Evolutionary conservation across 2,888 invertebrate genomes (phyloP), one percentile per base, ranked within the genome.

Genomic region (Dione vanillae): DNA sequence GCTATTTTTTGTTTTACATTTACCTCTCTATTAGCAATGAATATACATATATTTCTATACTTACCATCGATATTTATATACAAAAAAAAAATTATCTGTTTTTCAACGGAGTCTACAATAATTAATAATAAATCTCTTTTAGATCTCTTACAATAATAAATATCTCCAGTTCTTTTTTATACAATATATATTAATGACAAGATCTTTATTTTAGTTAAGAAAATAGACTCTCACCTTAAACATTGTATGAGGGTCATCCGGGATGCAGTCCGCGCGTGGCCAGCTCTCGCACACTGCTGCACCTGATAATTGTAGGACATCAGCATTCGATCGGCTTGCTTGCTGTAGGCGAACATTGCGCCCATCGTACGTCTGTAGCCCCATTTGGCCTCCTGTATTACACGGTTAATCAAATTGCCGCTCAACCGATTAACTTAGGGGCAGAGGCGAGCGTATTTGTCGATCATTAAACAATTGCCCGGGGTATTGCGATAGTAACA

Each of bases 161-260:
- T n/a, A n/a, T n/a, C n/a, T n/a, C n/a, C n/a, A n/a, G n/a, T n/a
- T n/a, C n/a, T n/a, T n/a, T n/a, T n/a, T n/a, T n/a, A n/a, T n/a
- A n/a, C n/a, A n/a, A n/a, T n/a, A n/a, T n/a, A n/a, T n/a, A n/a
- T n/a, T n/a, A n/a, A n/a, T n/a, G 7, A 27, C 27, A 27, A 27
- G 27, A 27, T 27, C 2, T 27, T 27, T 19, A 47, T 19, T 19
- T 47, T 19, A 19, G 16, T 47, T n/a, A 45, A n/a, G 3, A 45
- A 45, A 47, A 45, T 1, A 8, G 16, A 6, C n/a, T 10, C 92
- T 91, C 87, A 96, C 95, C 96, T 96, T 79, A 97, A 94, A 90
- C 97, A 97, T 85, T 97, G 96, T 78, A 97, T 92, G 77, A 97
- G 96, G 87, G 96, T 97, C 92, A 97, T 95, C 75, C 92, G 86